Base-by-base conservation (phyloP, 2,797 vertebrate genomes). In the Streptopelia turtur region DNA sequence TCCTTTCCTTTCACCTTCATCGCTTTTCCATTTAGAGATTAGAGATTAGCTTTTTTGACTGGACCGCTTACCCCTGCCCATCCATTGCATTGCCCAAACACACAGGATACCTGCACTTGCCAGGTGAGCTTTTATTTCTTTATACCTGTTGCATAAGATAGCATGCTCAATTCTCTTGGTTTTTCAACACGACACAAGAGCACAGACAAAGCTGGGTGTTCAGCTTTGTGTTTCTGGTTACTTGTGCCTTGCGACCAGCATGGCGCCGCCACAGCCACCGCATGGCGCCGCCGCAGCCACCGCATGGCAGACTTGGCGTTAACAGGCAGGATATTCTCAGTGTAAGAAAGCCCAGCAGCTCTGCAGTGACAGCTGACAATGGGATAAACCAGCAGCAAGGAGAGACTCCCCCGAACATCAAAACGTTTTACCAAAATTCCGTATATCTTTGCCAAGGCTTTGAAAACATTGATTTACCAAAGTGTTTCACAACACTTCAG, bases 1-100 rank as follows among this genome's bases (percentile, higher is more conserved):
- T 56, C 2, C 33, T 87, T 45, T 75, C 64, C 87, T 89, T 74
- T 69, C 89, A 65, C 56, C 7, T 10, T 61, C 68, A 18, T 2
- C 64, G 81, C 68, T 87, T 66, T 66, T 77, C 93, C 82, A 93
- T 94, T 91, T 96, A 68, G 33, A 77, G 61, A 77, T 91, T 96
- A 68, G 33, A 77, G 61, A 77, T 92, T 39, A n/a, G 9, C 16
- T 81, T 90, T 90, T 88, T n/a, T 53, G 52, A 12, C 57, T 35
- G 64, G 55, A 7, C 9, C 41, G 6, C 37, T 35, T 6, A 18
- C 2, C 61, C 43, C 57, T n/a, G 23, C 33, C 81, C 31, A 7
- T 5, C 55, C n/a, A 23, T 22, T 63, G 53, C 24, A 31, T 4
- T 41, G 5, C 27, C n/a, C 68, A 37, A 41, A 30, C 0, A 5